These are phyloP conservation scores for Chalcis sispes DNA, from an alignment of 2,888 invertebrate species.

Conservation along the genomic window DNA sequence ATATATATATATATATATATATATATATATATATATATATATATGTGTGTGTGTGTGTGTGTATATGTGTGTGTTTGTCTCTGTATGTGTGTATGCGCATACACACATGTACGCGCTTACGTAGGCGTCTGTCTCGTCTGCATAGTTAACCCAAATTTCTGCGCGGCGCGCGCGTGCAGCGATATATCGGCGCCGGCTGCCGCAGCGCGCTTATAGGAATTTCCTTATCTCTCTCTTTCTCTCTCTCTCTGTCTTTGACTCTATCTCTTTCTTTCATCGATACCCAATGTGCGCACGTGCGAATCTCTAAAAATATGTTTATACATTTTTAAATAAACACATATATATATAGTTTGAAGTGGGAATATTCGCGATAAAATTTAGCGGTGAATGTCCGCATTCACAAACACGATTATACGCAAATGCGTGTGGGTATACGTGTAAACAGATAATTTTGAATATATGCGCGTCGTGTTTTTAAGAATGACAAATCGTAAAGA, in stretches of 20 bases:
- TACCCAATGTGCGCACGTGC: constrained; percentile 38
- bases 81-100: neutral
- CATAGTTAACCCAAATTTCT: constrained; percentile 51
- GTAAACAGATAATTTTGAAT: too few species aligned
- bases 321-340: too few species aligned
- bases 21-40: too few species aligned
- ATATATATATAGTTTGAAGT: neutral
- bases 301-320: constrained; percentile 21
- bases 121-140: too few species aligned
- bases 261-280: too few species aligned
- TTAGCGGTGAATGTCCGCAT: constrained; percentile 45
- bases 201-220: constrained; percentile 40
- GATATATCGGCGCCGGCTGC: constrained; percentile 1
- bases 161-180: constrained; percentile 49
- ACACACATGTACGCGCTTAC: neutral
- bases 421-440: neutral
- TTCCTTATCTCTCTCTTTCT: too few species aligned
- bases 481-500: constrained; percentile 12
- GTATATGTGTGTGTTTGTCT: too few species aligned
- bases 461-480: neutral
- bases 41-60: too few species aligned
- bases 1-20: too few species aligned
- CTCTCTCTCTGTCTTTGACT: too few species aligned
- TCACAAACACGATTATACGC: constrained; percentile 16
- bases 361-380: constrained; percentile 6